Percentiles rank a stretch among this genome's conserved stretches.
phyloP scores from a whole-genome alignment of 2,888 invertebrate genomes.

The Caenorhabditis zanzibari region DNA sequence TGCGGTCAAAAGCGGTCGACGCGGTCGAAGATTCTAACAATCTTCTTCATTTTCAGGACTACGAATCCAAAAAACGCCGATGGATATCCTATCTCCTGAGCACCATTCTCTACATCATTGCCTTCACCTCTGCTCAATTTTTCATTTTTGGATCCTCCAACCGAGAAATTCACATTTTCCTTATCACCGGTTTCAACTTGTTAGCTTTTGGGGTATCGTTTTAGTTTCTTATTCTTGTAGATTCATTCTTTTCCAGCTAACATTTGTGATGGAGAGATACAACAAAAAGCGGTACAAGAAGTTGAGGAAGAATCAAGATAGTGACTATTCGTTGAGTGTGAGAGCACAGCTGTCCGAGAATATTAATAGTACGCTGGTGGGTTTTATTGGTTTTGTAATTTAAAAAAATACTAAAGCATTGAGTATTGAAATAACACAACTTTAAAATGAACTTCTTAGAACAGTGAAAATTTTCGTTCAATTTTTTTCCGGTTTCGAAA shows the following conservation, averaged over 20 bases:
- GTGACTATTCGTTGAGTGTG: slow-evolving; percentile 39
- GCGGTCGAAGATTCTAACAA: no score
- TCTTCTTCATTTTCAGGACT: slow-evolving; percentile 47
- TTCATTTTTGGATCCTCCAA: slow-evolving; percentile 63
- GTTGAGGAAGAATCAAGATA: slow-evolving; percentile 20
- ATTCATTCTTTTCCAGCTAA: slow-evolving; percentile 56
- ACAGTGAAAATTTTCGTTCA: no score
- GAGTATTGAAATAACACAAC: no score
- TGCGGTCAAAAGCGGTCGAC: no score
- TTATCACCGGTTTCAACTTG: slow-evolving; percentile 59
- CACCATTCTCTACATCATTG: slow-evolving; percentile 55
- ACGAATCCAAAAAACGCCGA: slow-evolving; percentile 66
- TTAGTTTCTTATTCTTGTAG: background rate
- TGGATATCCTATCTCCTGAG: slow-evolving; percentile 66
- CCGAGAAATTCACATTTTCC: slow-evolving; percentile 44
- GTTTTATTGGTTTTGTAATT: no score
- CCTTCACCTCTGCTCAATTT: slow-evolving; percentile 55
- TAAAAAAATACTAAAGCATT: no score
- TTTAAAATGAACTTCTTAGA: no score
- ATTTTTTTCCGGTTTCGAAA: no score
- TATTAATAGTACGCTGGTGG: slow-evolving; percentile 49
- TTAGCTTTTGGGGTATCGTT: slow-evolving; percentile 62
- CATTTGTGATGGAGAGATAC: slow-evolving; percentile 47
- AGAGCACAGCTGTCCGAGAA: slow-evolving; percentile 58
- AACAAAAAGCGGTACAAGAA: slow-evolving; percentile 49